Evolutionary conservation across 2,113 vertebrate genomes (phyloP).

Genomic region (Gymnorhina tibicen): DNA sequence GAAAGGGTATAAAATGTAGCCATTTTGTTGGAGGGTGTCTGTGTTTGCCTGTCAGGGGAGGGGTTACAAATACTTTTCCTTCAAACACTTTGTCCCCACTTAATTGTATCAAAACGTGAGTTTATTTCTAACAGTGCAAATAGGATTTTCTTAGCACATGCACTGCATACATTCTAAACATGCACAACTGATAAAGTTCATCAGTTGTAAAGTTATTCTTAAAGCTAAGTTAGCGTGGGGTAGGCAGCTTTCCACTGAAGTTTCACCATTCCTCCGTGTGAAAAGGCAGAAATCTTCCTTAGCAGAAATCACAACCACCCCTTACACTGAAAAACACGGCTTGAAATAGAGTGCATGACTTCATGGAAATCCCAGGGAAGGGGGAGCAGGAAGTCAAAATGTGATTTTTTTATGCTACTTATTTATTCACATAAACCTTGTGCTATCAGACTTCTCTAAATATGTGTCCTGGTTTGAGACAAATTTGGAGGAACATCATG

Average conservation of each 20-base stretch:
- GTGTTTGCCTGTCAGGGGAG: accelerated
- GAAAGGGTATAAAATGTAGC: background rate
- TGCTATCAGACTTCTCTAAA: background rate
- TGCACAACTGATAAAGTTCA: background rate
- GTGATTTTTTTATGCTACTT: background rate
- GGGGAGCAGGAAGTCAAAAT: background rate
- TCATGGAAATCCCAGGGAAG: background rate
- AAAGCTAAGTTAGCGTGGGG: background rate
- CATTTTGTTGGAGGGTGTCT: background rate
- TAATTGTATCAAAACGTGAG: background rate
- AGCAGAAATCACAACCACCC: background rate
- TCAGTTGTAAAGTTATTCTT: background rate
- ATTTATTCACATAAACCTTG: background rate
- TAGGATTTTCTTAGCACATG: background rate
- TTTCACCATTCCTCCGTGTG: background rate
- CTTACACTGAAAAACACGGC: background rate
- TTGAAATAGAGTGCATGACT: background rate
- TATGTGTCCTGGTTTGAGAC: background rate
- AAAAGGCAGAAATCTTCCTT: background rate
- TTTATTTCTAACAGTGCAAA: background rate
- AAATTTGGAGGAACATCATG: too few species aligned
- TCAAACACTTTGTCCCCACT: background rate
- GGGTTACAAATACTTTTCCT: background rate
- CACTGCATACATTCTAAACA: background rate
- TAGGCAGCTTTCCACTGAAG: background rate